A percentile compares a stretch with the other conserved stretches of the same genome.
phyloP scores from a whole-genome alignment of 1,140 invertebrate genomes.

The Geopemphigus sp. region DNA sequence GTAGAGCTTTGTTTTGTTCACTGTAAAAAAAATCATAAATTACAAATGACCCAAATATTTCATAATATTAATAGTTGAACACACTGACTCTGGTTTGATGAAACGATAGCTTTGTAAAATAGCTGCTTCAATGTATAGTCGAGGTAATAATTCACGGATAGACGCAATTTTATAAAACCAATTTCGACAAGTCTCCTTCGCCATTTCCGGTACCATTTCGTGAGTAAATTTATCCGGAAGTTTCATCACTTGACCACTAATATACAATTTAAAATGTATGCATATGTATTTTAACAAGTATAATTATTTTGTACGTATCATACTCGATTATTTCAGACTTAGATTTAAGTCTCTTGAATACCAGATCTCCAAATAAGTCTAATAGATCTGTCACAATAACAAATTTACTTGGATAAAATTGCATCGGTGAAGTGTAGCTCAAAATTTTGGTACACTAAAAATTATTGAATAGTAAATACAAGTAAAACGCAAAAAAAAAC shows the following conservation, averaged over 20 bases:
- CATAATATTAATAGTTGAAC: background rate
- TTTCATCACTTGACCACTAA: constrained; percentile 54
- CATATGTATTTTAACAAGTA: background rate
- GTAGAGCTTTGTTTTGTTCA: constrained; percentile 61
- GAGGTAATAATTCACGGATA: constrained; percentile 90
- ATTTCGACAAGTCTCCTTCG: constrained; percentile 95
- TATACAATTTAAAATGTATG: background rate
- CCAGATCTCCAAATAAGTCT: constrained; percentile 90
- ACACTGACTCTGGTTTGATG: constrained; percentile 64
- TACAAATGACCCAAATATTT: constrained; percentile 51
- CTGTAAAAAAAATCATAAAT: constrained; percentile 53
- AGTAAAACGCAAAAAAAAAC: background rate
- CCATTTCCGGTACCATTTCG: constrained; percentile 78
- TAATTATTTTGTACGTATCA: constrained; percentile 13
- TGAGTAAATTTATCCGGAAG: constrained; percentile 70
- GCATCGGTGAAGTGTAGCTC: constrained; percentile 80
- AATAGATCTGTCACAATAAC: constrained; percentile 93
- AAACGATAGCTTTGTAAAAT: constrained; percentile 90
- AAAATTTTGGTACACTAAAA: constrained; percentile 87
- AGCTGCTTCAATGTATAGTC: constrained; percentile 91
- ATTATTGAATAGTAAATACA: constrained; percentile 25
- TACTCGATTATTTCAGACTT: constrained; percentile 72
- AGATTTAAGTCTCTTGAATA: constrained; percentile 79
- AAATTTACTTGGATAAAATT: constrained; percentile 98
- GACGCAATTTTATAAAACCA: constrained; percentile 99